Base-by-base conservation (phyloP, 1,140 invertebrate species). In the Drosophila pachea region DNA sequence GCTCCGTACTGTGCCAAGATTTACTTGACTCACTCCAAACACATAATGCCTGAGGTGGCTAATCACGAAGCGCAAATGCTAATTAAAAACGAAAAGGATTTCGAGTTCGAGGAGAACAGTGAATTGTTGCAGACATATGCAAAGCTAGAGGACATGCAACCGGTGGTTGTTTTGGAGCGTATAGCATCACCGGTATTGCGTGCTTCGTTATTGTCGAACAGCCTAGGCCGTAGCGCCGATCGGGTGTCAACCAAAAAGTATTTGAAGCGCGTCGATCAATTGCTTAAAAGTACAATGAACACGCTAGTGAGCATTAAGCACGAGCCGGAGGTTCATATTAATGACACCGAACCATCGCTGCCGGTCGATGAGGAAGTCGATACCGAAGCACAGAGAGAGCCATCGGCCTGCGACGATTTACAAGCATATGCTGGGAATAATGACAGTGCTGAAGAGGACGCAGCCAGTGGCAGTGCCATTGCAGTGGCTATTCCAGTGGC, bases 231-330 rank as follows among this genome's bases (percentile, higher is more conserved):
- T 11, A 67, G 48, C 11, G 66, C 49, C 14, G 86, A 89, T 45
- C 73, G 86, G 4, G 81, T 82, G 0, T 86, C 86, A 1, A 64
- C 87, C 3, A 87, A 86, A 53, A 83, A 64, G 0, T 88, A 89
- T 61, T 65, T 88, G n/a, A 89, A 86, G 50, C 73, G 87, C 1
- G 81, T 89, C 6, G 87, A 89, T 67, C 70, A 88, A 47, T 49
- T 89, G 50, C 64, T 89, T 0, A 89, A 87, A 29, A 87, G 69
- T 31, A 88, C 87, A 5, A 84, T 89, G 58, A 87, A 43, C 68
- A 88, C 84, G 5, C 47, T 89, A 22, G 87, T 87, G 3, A 89
- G 87, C 67, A 89, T 89, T 9, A 89, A 89, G 38, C 84, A 89
- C 54, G 87, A 89, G 63, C 87, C 87, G 0, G 84, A 88, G 35